Base-by-base conservation (phyloP, 2,888 invertebrate species). In the Euplagia quadripunctaria region DNA sequence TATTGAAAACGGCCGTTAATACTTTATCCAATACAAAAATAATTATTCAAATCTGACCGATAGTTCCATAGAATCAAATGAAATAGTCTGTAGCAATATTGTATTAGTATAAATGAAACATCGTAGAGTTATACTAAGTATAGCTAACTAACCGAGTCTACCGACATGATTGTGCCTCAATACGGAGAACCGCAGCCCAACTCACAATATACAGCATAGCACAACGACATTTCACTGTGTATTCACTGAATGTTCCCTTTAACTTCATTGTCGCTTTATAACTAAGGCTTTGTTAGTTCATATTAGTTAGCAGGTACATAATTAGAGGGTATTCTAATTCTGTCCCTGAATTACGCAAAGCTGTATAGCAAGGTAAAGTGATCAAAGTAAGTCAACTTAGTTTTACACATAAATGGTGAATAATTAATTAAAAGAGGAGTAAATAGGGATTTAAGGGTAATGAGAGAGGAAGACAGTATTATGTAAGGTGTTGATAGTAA, bases 221-320 rank as follows among this genome's bases (percentile, higher is more conserved):
- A 61, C 14, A 31, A 61, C 31, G 12, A 58, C 5, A 61, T 5
- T 4, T 61, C 11, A 31, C 14, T 55, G 12, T 12, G 20, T 58
- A 58, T 58, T 73, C 55, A 70, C 16, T 68, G 46, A 3, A n/a
- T 55, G 16, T 31, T 16, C 11, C 64, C 65, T 70, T 77, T 79
- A 72, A 71, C 78, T 72, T 71, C 73, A 67, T 61, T 68, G 75
- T 70, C 67, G 80, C 74, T 52, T 42, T 70, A 20, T 64, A 64
- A 16, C 17, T 41, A 69, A 63, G 49, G 63, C 63, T 63, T 63
- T 51, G 58, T 75, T 71, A 70, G 67, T 82, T 76, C 67, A 64
- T 73, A 77, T 79, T 77, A 76, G 74, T 73, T 79, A 74, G 67
- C 76, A 72, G 70, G 74, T 76, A 65, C 17, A 8, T 55, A 66